Base-by-base conservation (phyloP, 2,113 vertebrate genomes). In the Ctenodactylus gundi region DNA sequence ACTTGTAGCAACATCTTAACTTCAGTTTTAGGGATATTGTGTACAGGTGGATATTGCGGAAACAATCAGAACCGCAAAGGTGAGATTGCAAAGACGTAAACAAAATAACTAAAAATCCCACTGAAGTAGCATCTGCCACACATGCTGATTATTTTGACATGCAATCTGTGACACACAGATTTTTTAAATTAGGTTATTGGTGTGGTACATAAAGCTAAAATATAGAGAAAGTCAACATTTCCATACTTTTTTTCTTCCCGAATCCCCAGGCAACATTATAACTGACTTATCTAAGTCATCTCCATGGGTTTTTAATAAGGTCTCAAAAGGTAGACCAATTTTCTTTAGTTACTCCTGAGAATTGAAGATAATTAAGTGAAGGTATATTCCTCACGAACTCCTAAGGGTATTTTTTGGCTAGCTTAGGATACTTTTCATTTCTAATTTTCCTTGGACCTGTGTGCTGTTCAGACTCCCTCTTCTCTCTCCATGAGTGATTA, bases 221-320 rank as follows among this genome's bases (percentile, higher is more conserved):
- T 15, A 67, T 1, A 80, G 9, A 12, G 62, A 90, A 90, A 51
- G 23, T 80, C 36, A 94, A 80, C 9, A 77, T 70, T 60, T 84
- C 39, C 57, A 12, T 6, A 23, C 85, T 53, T 34, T 67, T 46
- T 89, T 80, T 15, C 44, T 78, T 91, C 21, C 67, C 5, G 10
- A 72, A 87, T 60, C 12, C 15, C 15, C 18, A 90, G 58, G 49
- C 13, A 77, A 51, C 21, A 58, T n/a, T 58, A n/a, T 60, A 88
- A 83, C 5, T 12, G n/a, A 73, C 31, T 86, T 80, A 75, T 39
- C 17, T 89, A 85, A 58, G 13, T 85, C 17, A 77, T 76, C 27
- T 83, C 73, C 85, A 67, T 90, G 31, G 76, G 39, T 70, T 94
- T 89, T 95, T 91, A 89, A 85, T 83, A 73, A 83, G n/a, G 7